These are phyloP conservation scores for Gerris buenoi DNA, from an alignment of 1,140 invertebrate species.

Conservation along the genomic window DNA sequence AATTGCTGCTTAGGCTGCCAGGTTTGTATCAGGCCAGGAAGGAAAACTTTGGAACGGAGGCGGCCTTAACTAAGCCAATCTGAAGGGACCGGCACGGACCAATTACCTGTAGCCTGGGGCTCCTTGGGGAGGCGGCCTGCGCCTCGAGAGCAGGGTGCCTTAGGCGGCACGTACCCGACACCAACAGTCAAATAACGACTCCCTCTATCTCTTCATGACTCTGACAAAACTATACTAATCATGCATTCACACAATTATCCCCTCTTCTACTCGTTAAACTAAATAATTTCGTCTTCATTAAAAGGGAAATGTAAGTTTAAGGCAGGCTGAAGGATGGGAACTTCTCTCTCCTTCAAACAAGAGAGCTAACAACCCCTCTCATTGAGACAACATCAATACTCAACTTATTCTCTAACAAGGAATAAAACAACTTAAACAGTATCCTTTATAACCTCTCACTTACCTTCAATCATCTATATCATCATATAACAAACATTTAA, in stretches of 20 bases:
- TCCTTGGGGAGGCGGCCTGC: neutral
- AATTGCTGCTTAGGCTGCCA: neutral
- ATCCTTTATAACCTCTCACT: too few relatives aligned
- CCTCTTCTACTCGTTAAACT: neutral
- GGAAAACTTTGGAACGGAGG: neutral
- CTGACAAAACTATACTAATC: neutral
- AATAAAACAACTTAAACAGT: too few relatives aligned
- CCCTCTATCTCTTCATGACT: neutral
- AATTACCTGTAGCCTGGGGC: neutral
- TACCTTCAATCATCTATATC: too few relatives aligned
- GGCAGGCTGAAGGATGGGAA: too few relatives aligned
- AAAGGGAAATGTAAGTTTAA: too few relatives aligned
- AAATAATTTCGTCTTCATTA: neutral
- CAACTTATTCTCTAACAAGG: too few relatives aligned
- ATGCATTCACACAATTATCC: neutral
- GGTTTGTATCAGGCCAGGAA: neutral
- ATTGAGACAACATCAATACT: too few relatives aligned
- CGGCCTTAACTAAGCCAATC: neutral
- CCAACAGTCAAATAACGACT: neutral
- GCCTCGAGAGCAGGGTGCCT: neutral
- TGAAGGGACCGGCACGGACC: neutral
- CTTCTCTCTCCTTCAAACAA: too few relatives aligned
- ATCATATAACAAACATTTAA: too few relatives aligned
- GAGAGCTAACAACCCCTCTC: too few relatives aligned
- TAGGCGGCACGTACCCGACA: neutral